Percentiles rank a stretch among this genome's conserved stretches.
Conservation (phyloP, 2,888 invertebrate genomes). For the Myopa tessellatipennis region DNA sequence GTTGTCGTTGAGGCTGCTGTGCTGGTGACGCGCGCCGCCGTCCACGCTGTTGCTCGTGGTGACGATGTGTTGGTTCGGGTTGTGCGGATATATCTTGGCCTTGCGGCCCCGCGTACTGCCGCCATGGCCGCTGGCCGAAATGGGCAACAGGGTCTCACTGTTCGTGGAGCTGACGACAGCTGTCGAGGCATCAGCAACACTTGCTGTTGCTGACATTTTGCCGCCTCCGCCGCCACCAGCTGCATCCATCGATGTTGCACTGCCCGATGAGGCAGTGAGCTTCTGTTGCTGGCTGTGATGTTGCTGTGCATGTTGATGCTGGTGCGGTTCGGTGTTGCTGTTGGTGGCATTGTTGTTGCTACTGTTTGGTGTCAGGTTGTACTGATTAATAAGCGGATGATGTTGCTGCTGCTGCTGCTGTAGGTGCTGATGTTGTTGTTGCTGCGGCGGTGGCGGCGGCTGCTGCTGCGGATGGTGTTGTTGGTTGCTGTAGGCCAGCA, state of each 20-base stretch:
- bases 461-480: slow-evolving; percentile 53
- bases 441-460: slow-evolving; percentile 52
- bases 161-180: slow-evolving; percentile 54
- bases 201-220: slow-evolving; percentile 44
- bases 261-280: slow-evolving; percentile 41
- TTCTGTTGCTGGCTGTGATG: slow-evolving; percentile 68
- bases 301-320: slow-evolving; percentile 46
- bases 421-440: slow-evolving; percentile 70
- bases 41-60: slow-evolving; percentile 64
- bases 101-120: slow-evolving; percentile 60
- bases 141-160: background rate
- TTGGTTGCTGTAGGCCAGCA: slow-evolving; percentile 64
- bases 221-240: slow-evolving; percentile 34
- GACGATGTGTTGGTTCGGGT: slow-evolving; percentile 63
- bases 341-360: slow-evolving; percentile 70
- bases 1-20: slow-evolving; percentile 45
- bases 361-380: slow-evolving; percentile 32
- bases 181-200: slow-evolving; percentile 49
- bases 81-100: slow-evolving; percentile 60
- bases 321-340: slow-evolving; percentile 46
- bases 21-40: slow-evolving; percentile 56
- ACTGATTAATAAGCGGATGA: slow-evolving; percentile 30
- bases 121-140: slow-evolving; percentile 7
- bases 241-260: slow-evolving; percentile 40
- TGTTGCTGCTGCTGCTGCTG: slow-evolving; percentile 52